Evolutionary conservation across 2,888 invertebrate species (phyloP).

Genomic region (Dyspetes luteomarginatus): DNA sequence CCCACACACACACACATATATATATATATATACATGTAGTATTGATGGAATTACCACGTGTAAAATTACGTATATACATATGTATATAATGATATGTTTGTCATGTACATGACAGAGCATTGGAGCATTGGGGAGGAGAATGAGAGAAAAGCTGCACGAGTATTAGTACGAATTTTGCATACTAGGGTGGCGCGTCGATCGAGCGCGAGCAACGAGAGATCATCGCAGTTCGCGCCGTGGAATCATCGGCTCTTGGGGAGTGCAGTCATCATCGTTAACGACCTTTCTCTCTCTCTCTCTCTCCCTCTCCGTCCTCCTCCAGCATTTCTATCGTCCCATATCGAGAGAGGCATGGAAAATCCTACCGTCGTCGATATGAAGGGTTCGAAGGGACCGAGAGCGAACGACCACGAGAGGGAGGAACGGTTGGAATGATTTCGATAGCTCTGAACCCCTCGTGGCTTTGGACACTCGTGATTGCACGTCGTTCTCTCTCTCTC

Average conservation of each 20-base stretch:
- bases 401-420: constrained; percentile 28
- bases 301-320: constrained; percentile 11
- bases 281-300: constrained; percentile 51
- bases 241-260: constrained; percentile 70
- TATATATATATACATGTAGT: background rate
- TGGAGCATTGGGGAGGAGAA: background rate
- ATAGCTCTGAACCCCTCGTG: constrained; percentile 31
- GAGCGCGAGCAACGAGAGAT: constrained; percentile 47
- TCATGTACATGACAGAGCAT: background rate
- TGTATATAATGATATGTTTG: background rate
- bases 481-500: constrained; percentile 1
- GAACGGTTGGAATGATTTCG: constrained; percentile 23
- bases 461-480: constrained; percentile 54
- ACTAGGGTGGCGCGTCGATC: constrained; percentile 1
- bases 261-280: constrained; percentile 76
- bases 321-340: constrained; percentile 25
- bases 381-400: constrained; percentile 42
- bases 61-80: background rate
- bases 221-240: constrained; percentile 66
- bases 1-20: background rate
- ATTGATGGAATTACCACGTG: constrained; percentile 3
- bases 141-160: constrained; percentile 10
- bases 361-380: constrained; percentile 41
- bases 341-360: constrained; percentile 12
- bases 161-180: background rate